A percentile compares a stretch with the other conserved stretches of the same genome.
These are phyloP conservation scores for Athalia rosae DNA, from an alignment of 2,888 invertebrate species.

Conservation along the genomic window DNA sequence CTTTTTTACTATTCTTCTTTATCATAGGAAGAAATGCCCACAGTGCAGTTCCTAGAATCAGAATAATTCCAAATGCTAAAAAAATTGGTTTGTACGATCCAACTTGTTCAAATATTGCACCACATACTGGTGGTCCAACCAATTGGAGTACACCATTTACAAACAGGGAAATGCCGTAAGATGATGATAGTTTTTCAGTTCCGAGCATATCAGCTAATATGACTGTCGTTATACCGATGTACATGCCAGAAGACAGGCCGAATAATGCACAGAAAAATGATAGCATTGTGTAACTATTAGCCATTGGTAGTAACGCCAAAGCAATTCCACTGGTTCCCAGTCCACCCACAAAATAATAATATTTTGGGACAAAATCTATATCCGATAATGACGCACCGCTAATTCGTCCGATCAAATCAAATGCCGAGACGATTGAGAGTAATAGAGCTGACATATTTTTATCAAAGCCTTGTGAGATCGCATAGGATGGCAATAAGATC, in stretches of 20 bases:
- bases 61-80: conserved; percentile 82
- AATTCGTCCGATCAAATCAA: conserved; percentile 88
- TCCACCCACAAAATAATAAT: conserved; percentile 88
- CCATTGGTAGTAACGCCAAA: conserved; percentile 82
- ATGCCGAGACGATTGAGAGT: conserved; percentile 87
- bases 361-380: conserved; percentile 84
- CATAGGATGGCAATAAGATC: conserved; percentile 87
- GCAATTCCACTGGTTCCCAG: conserved; percentile 86
- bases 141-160: conserved; percentile 90
- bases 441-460: conserved; percentile 84
- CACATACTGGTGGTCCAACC: conserved; percentile 88
- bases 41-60: conserved; percentile 83
- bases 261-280: conserved; percentile 85
- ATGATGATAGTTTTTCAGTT: conserved; percentile 86
- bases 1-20: conserved; percentile 71
- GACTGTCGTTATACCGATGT: conserved; percentile 91
- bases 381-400: conserved; percentile 91
- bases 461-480: conserved; percentile 82
- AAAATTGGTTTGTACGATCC: conserved; percentile 84
- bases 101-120: conserved; percentile 80
- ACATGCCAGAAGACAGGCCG: conserved; percentile 88
- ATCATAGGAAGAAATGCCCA: conserved; percentile 87
- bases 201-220: conserved; percentile 92
- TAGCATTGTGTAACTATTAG: conserved; percentile 79
- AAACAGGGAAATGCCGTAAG: conserved; percentile 89